phyloP scores from a whole-genome alignment of 1,140 invertebrate species.

The Pachypeltis micranthus region DNA sequence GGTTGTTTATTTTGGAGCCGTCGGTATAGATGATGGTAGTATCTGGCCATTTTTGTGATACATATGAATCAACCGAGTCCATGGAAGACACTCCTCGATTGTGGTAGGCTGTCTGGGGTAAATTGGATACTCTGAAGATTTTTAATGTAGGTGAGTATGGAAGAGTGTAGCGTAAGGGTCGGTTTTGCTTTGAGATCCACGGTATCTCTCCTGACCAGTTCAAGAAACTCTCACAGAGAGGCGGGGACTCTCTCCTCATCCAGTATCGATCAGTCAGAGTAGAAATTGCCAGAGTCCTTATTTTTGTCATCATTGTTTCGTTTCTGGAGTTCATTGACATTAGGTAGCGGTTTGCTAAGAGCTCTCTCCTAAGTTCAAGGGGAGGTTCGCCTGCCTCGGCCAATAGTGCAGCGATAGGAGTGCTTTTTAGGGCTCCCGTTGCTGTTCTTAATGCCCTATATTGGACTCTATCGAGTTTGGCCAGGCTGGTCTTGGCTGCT shows the following conservation, averaged over 20 bases:
- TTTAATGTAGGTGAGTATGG: not conserved
- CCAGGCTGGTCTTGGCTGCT: not conserved
- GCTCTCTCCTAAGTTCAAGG: not conserved
- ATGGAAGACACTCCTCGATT: not conserved
- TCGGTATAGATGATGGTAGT: conserved; percentile 8
- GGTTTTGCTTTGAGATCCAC: not conserved
- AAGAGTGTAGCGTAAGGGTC: not conserved
- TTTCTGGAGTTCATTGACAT: not conserved
- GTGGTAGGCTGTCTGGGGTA: too few relatives aligned
- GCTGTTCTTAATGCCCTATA: not conserved
- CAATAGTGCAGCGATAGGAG: not conserved
- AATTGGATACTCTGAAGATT: too few relatives aligned
- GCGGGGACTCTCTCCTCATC: not conserved
- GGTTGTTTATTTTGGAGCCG: conserved; percentile 1
- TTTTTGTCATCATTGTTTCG: not conserved
- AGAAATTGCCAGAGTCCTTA: not conserved
- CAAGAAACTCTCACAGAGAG: not conserved
- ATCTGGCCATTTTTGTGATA: not conserved
- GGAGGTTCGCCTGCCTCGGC: not conserved
- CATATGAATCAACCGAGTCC: not conserved
- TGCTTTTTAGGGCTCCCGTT: not conserved
- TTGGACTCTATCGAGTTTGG: not conserved
- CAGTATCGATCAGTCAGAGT: not conserved
- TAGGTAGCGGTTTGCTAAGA: not conserved
- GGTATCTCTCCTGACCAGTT: not conserved